A percentile compares a stretch with the other conserved stretches of the same genome.
Evolutionary conservation across 2,113 vertebrate genomes (phyloP).

Genomic region (Salvelinus sp.): DNA sequence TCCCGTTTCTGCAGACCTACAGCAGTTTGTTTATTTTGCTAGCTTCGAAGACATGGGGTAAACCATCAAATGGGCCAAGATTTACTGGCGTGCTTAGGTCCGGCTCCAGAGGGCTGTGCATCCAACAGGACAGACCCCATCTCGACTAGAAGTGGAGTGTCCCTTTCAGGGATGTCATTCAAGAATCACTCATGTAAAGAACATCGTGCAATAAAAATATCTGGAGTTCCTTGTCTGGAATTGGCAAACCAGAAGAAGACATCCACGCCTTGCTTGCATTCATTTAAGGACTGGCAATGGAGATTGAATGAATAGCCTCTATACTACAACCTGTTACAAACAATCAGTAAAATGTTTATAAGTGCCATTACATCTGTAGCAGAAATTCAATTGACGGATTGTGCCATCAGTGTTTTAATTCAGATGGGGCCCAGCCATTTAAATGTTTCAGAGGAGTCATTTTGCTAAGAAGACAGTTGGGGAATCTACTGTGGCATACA

Average conservation of each 20-base stretch:
- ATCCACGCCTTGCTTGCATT: constrained; percentile 17
- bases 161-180: constrained; percentile 10
- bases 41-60: constrained; percentile 47
- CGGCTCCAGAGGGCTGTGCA: constrained; percentile 45
- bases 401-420: no score
- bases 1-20: constrained; percentile 82
- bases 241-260: constrained; percentile 18
- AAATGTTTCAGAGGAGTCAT: no score
- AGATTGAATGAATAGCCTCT: no score
- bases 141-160: constrained; percentile 20
- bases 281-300: no score
- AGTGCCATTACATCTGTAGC: no score
- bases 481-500: no score
- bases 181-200: constrained; percentile 10
- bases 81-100: constrained; percentile 55
- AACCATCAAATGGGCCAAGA: constrained; percentile 61
- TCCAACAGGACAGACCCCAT: constrained; percentile 26
- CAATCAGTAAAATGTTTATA: no score
- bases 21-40: constrained; percentile 86
- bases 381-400: no score
- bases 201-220: constrained; percentile 15
- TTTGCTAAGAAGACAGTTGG: no score
- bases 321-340: neutral
- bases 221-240: constrained; percentile 16
- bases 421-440: no score